Evolutionary conservation across 2,888 invertebrate genomes (phyloP), one percentile per base, ranked within the genome.

Genomic region (Shargacucullia verbasci): DNA sequence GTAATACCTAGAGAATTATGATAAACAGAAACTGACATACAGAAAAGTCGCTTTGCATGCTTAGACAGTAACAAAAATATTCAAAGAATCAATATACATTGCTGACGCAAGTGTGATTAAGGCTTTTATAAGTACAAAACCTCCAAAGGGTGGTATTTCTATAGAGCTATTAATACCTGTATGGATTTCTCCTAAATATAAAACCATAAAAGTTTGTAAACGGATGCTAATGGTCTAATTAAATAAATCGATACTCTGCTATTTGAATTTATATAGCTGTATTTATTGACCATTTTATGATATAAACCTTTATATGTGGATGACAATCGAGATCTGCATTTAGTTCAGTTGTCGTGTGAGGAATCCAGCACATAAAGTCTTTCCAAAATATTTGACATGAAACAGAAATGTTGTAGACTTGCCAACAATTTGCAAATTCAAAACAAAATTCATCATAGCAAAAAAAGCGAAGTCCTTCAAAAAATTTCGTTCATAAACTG

Each of bases 351-450:
- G 25, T 7, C 27, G 38, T 15, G 41, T 64, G 9, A 11, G 15
- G 55, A 63, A 45, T 38, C n/a, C n/a, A n/a, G 20, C 13, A 34
- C 25, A 13, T 12, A 14, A 10, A n/a, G n/a, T 9, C n/a, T n/a
- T n/a, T n/a, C n/a, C n/a, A n/a, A 3, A 33, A 33, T 34, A 34
- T 9, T 12, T 39, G 29, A 54, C 38, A 15, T 29, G 15, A 12
- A 54, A 47, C 33, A 15, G 34, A 49, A 57, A 44, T 27, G 12
- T 65, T 61, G 66, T 40, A 40, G 27, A 15, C 27, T 27, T 62
- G 62, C 62, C 62, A 62, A 45, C 12, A 0, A 45, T 45, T 41
- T 41, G 37, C 44, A 48, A 49, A 66, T 59, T 9, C 7, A 29
- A 9, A 7, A 29, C 9, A 9, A 9, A 1, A 29, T 29, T 29